Percentiles rank a stretch among this genome's conserved stretches.
phyloP scores from a whole-genome alignment of 2,113 vertebrate genomes.

The Morone saxatilis region DNA sequence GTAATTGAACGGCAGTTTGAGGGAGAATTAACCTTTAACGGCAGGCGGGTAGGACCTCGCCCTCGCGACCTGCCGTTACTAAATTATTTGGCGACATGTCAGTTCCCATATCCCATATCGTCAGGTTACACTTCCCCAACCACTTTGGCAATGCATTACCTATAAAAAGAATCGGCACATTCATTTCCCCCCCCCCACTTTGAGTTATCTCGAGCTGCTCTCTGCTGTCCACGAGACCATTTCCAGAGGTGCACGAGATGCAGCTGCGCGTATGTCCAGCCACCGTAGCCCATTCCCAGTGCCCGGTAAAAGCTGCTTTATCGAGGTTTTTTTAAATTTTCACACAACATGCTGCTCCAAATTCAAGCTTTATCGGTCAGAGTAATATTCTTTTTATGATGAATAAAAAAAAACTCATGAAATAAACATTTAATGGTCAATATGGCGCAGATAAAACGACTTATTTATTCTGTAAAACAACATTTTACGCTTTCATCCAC shows the following conservation, averaged over 20 bases:
- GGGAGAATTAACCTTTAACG: slow-evolving; percentile 80
- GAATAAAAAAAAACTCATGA: neutral
- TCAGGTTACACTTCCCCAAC: slow-evolving; percentile 3
- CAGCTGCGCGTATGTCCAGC: neutral
- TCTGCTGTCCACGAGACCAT: slow-evolving; percentile 1
- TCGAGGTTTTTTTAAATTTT: neutral
- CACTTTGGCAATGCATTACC: slow-evolving; percentile 12
- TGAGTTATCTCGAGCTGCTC: neutral
- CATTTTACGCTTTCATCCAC: neutral
- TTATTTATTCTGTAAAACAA: neutral
- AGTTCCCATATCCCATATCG: slow-evolving; percentile 25
- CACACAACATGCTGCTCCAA: neutral
- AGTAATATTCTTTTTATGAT: no score
- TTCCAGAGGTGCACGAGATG: neutral
- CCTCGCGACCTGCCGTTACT: slow-evolving; percentile 67
- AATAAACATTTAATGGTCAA: neutral
- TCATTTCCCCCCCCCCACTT: slow-evolving; percentile 3
- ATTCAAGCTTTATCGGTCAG: neutral
- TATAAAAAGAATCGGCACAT: slow-evolving; percentile 20
- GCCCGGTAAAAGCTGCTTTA: neutral
- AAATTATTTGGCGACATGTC: slow-evolving; percentile 71
- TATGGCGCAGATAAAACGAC: neutral
- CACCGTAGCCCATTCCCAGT: neutral
- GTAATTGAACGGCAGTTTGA: slow-evolving; percentile 76
- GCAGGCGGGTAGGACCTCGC: slow-evolving; percentile 40